Base-by-base conservation (phyloP, 2,113 vertebrate genomes). In the Psammodynastes pulverulentus region DNA sequence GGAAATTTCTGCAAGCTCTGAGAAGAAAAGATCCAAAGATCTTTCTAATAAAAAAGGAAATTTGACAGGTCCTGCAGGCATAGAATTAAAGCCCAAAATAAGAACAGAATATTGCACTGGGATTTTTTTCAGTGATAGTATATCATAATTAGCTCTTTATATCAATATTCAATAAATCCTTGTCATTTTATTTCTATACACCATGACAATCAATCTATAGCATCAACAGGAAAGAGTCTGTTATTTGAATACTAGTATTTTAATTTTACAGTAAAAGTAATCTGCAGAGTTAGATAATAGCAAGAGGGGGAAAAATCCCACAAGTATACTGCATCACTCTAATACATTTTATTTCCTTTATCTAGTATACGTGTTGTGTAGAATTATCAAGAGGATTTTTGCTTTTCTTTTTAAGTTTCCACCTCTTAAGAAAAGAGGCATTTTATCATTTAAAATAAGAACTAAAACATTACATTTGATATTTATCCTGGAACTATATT, bases 221-320 rank as follows among this genome's bases (percentile, higher is more conserved):
- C 91, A 88, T 88, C 58, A 95, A 39, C 3, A 67, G 93, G 24
- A 90, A 93, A 94, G n/a, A 86, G 21, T 54, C 48, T 95, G 7
- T 89, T 89, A 67, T 91, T 96, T 95, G 93, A 95, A 94, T 51
- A 23, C 54, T 46, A 96, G 93, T 39, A 84, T 1, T 94, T 92
- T 92, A 46, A 10, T 95, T 89, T 86, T 6, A 85, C 51, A 91
- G 21, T 88, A 91, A 95, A 46, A 94, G 90, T 92, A 95, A 94
- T 90, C 93, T 94, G 45, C 39, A 39, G 19, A 86, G 43, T 17
- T 56, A 34, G n/a, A 34, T 72, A n/a, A 72, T 34, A 72, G 62
- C 29, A 53, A 91, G 24, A 43, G 34, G 15, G 21, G 15, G 1
- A 4, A 45, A 90, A 87, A n/a, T 24, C 26, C 87, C 43, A 62